Evolutionary conservation across 2,797 vertebrate genomes (phyloP).

Genomic region (Labroides dimidiatus): DNA sequence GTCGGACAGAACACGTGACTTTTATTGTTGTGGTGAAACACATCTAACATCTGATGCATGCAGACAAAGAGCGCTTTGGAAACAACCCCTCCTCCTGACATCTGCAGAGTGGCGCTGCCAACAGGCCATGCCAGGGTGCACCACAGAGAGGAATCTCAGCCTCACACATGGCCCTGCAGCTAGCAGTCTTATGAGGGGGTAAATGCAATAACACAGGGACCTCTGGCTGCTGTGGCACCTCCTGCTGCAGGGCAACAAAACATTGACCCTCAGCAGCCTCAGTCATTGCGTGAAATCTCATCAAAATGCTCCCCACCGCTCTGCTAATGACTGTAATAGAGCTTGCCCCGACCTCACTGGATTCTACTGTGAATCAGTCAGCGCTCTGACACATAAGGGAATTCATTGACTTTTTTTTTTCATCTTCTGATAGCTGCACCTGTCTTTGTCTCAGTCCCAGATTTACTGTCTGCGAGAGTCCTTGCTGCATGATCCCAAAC

Average conservation of each 20-base stretch:
- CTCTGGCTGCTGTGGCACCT: conserved; percentile 57
- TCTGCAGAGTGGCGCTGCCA: conserved; percentile 74
- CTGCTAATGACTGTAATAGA: conserved; percentile 77
- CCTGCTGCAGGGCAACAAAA: conserved; percentile 69
- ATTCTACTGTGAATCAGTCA: conserved; percentile 65
- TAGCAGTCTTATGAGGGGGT: conserved; percentile 52
- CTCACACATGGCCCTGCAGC: conserved; percentile 67
- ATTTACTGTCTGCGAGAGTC: conserved; percentile 58
- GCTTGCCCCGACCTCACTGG: conserved; percentile 60
- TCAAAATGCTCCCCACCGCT: conserved; percentile 72
- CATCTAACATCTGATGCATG: conserved; percentile 59
- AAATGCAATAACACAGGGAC: conserved; percentile 70
- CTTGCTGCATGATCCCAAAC: conserved; percentile 48
- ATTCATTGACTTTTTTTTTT: conserved; percentile 53
- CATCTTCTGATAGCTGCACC: conserved; percentile 64
- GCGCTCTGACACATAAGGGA: conserved; percentile 56
- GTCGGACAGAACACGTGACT: conserved; percentile 30
- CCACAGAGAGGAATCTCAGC: conserved; percentile 59
- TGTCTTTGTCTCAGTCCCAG: conserved; percentile 71
- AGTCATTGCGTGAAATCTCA: conserved; percentile 69
- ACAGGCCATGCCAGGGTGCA: conserved; percentile 63
- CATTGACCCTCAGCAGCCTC: conserved; percentile 70
- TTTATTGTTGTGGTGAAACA: conserved; percentile 45
- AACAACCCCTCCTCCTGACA: conserved; percentile 49
- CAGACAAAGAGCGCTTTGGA: conserved; percentile 61